Evolutionary conservation across 2,888 invertebrate species (phyloP), one percentile per base, ranked within the genome.

Genomic region (Eupithecia subfuscata): DNA sequence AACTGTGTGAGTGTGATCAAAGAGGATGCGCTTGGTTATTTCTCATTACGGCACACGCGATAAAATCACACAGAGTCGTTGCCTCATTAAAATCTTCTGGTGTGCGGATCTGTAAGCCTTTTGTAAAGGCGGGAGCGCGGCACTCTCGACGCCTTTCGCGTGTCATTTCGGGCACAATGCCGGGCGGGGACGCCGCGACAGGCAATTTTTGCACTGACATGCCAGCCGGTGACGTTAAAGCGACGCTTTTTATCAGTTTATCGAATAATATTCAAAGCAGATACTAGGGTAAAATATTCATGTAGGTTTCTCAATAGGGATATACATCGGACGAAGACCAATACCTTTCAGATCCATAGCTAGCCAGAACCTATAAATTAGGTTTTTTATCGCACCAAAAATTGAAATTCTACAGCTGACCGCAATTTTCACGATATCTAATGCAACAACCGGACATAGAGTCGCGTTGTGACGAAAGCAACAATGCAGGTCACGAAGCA

Each of bases 1-100:
- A 86, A 84, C 82, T 83, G 86, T 86, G 84, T 83, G 88, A 90
- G 88, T 88, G 88, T 89, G 91, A 90, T 91, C 91, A 93, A 93
- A 94, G 92, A 91, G 92, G 92, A 93, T 90, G 93, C 91, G 93
- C 93, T 92, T 92, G 93, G 94, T 95, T 94, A 94, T 94, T 94
- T 94, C 92, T 95, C 94, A 94, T 94, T 94, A 94, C 87, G 86
- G 92, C 91, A 92, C 89, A 92, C 90, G 92, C 93, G 93, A 95
- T 94, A 93, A 94, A 95, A 94, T 94, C 94, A 92, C 92, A 93
- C 92, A 93, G 92, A 93, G 91, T 94, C 92, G 94, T 94, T 93
- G 93, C 94, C 94, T 95, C 95, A 95, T 95, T 95, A 95, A 95
- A 95, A 95, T 94, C 93, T 95, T 95, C 94, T 94, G 95, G 94